Evolutionary conservation across 2,888 invertebrate species (phyloP).

Genomic region (Ischnus inquisitorius): DNA sequence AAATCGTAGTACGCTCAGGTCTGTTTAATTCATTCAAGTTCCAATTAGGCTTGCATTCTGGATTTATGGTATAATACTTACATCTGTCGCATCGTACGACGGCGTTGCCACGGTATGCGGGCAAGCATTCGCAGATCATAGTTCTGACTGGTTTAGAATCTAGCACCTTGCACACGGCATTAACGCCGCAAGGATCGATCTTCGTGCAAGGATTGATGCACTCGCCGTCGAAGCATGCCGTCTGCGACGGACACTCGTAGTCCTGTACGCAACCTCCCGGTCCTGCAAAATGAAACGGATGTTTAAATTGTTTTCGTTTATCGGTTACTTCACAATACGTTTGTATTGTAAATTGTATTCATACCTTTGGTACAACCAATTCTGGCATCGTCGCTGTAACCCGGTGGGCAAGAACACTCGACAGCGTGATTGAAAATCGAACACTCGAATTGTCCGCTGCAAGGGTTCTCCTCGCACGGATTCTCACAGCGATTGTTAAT

Average conservation of each 20-base stretch:
- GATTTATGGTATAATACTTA: constrained; percentile 85
- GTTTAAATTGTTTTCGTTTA: background rate
- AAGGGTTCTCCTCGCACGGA: constrained; percentile 91
- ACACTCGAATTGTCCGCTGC: constrained; percentile 91
- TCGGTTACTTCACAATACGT: background rate
- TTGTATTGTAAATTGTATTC: background rate
- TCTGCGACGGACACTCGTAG: constrained; percentile 93
- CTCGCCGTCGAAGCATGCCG: constrained; percentile 92
- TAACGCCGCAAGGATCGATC: constrained; percentile 93
- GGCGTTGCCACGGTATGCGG: constrained; percentile 95
- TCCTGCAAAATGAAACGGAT: background rate
- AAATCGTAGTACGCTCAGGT: too few species aligned
- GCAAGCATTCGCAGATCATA: constrained; percentile 95
- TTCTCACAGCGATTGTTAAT: constrained; percentile 92
- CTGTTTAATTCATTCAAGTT: background rate
- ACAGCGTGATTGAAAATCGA: constrained; percentile 91
- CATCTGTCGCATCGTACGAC: constrained; percentile 93
- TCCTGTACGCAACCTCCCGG: constrained; percentile 90
- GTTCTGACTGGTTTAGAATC: constrained; percentile 94
- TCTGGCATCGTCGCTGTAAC: constrained; percentile 89
- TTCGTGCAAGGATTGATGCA: constrained; percentile 94
- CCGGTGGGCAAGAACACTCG: constrained; percentile 93
- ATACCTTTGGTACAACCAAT: constrained; percentile 88
- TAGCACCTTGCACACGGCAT: constrained; percentile 92
- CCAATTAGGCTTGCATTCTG: background rate